Conservation (phyloP, 2,113 vertebrate species). For the Nycticryphes semicollaris region DNA sequence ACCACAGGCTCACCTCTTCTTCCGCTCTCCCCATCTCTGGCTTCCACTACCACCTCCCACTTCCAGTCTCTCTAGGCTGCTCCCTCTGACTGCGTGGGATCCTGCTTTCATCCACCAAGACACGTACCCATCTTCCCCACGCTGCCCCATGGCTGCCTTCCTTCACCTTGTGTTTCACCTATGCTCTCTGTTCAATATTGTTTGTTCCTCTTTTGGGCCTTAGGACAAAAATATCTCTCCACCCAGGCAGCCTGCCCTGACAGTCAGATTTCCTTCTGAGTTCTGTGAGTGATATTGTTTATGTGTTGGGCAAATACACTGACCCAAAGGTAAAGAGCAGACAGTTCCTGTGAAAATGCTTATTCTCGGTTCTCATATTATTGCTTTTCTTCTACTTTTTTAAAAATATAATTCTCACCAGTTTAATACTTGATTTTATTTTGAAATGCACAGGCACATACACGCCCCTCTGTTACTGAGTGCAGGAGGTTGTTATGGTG, state of each 20-base stretch:
- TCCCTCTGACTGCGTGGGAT: background rate
- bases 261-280: background rate
- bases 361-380: background rate
- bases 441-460: background rate
- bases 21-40: background rate
- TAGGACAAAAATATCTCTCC: conserved; percentile 24
- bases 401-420: background rate
- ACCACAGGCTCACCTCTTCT: background rate
- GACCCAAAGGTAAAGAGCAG: background rate
- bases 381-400: background rate
- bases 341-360: background rate
- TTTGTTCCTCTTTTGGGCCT: conserved; percentile 4
- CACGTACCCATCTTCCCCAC: background rate
- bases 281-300: background rate
- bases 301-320: background rate
- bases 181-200: background rate
- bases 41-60: background rate
- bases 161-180: background rate
- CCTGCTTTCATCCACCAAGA: fast-evolving
- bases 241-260: background rate
- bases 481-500: background rate
- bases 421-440: background rate
- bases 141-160: background rate
- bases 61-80: background rate
- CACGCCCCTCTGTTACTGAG: background rate